Percentiles rank a stretch among this genome's conserved stretches.
These are phyloP conservation scores for Triplophysa rosa DNA, from an alignment of 2,113 vertebrate genomes.

Conservation along the genomic window DNA sequence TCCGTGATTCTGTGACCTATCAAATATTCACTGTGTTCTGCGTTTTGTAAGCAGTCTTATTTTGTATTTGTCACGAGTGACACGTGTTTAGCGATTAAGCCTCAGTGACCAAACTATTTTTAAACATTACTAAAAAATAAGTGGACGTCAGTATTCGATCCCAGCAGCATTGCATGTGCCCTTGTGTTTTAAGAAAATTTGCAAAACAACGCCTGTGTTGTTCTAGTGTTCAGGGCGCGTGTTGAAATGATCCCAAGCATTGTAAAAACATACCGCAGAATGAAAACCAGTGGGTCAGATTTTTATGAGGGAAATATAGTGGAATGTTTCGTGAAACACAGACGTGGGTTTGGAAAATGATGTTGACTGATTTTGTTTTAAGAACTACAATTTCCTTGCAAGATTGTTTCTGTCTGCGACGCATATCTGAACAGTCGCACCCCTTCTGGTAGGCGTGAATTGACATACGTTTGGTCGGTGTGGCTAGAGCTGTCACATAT, in stretches of 20 bases:
- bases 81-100: neutral
- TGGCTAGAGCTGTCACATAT: constrained; percentile 9
- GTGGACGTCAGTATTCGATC: neutral
- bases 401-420: constrained; percentile 17
- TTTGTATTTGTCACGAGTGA: too few relatives aligned
- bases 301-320: constrained; percentile 48
- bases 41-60: neutral
- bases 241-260: constrained; percentile 36
- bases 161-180: neutral
- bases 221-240: constrained; percentile 36
- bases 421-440: constrained; percentile 20
- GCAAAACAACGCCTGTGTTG: constrained; percentile 43
- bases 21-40: neutral
- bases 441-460: constrained; percentile 41
- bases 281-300: constrained; percentile 51
- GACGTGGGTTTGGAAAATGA: constrained; percentile 40
- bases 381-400: constrained; percentile 27
- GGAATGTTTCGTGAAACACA: constrained; percentile 42
- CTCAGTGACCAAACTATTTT: neutral
- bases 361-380: constrained; percentile 40
- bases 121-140: constrained; percentile 17
- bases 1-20: constrained; percentile 8
- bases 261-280: constrained; percentile 54
- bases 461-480: constrained; percentile 36
- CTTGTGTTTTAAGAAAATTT: constrained; percentile 30